Evolutionary conservation across 2,797 vertebrate genomes (phyloP).

Genomic region (Pseudochirops corinnae): DNA sequence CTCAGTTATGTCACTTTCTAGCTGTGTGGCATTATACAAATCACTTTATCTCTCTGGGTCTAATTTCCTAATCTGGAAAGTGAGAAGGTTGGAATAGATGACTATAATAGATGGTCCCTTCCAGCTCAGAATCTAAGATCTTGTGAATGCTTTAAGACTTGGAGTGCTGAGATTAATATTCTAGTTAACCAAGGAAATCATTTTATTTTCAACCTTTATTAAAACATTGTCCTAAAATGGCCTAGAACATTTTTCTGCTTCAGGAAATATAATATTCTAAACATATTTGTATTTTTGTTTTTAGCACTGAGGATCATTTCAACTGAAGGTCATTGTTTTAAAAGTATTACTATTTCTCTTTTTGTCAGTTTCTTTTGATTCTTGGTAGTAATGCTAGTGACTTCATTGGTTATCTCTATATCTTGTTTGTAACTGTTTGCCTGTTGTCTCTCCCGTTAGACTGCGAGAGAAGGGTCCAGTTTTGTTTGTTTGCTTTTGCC

Average conservation of each 20-base stretch:
- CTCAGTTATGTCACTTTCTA: not conserved
- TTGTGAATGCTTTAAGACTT: not conserved
- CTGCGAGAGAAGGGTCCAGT: not conserved
- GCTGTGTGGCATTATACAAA: not conserved
- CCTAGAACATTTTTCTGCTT: not conserved
- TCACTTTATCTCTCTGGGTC: not conserved
- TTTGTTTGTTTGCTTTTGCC: not conserved
- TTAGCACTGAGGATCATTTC: not conserved
- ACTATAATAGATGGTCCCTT: not conserved
- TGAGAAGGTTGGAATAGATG: not conserved
- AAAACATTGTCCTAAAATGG: not conserved
- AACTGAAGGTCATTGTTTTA: not conserved
- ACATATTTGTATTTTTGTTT: not conserved
- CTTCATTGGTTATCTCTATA: not conserved
- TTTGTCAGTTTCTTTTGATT: not conserved
- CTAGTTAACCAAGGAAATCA: not conserved
- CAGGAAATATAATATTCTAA: not conserved
- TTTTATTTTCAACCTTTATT: not conserved
- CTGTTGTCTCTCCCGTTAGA: not conserved
- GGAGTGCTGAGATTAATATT: not conserved
- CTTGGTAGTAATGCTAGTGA: not conserved
- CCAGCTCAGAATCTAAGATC: not conserved
- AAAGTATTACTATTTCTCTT: not conserved
- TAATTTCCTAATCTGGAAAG: not conserved
- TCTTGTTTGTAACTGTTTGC: not conserved